Evolutionary conservation across 2,888 invertebrate species (phyloP).

Genomic region (Corbicula japonica): DNA sequence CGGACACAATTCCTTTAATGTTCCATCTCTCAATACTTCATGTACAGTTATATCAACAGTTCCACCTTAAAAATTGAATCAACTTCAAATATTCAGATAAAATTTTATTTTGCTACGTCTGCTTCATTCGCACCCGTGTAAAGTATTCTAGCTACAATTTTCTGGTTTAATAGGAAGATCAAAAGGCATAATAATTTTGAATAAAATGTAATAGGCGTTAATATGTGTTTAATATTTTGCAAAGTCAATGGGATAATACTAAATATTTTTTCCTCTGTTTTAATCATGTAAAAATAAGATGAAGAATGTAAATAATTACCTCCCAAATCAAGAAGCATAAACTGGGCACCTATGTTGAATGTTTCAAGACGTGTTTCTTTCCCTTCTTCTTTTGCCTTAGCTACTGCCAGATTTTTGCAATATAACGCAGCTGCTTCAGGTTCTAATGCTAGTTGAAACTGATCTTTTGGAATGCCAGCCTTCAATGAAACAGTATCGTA

Average conservation of each 20-base stretch:
- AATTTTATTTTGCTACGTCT: background rate
- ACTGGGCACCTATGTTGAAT: too few relatives aligned
- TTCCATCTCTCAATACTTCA: constrained; percentile 46
- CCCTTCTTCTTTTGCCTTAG: constrained; percentile 8
- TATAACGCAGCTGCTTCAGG: constrained; percentile 44
- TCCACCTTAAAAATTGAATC: constrained; percentile 56
- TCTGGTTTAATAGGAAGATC: too few relatives aligned
- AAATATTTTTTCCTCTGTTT: too few relatives aligned
- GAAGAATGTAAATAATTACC: background rate
- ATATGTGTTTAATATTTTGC: too few relatives aligned
- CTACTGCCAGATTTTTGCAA: constrained; percentile 25
- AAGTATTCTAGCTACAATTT: too few relatives aligned
- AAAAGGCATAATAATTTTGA: too few relatives aligned
- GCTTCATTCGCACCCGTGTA: background rate
- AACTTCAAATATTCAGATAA: background rate
- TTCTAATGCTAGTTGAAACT: constrained; percentile 35
- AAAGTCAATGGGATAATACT: too few relatives aligned
- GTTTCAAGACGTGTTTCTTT: background rate
- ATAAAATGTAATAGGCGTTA: too few relatives aligned
- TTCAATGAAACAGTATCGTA: too few relatives aligned
- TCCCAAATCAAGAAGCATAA: too few relatives aligned
- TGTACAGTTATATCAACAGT: constrained; percentile 68
- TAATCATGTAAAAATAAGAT: background rate
- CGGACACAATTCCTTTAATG: constrained; percentile 47
- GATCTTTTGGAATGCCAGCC: constrained; percentile 37